Percentiles rank a stretch among this genome's conserved stretches.
These are phyloP conservation scores for Cercopithecus mona DNA, from an alignment of 2,113 vertebrate genomes.

Conservation along the genomic window DNA sequence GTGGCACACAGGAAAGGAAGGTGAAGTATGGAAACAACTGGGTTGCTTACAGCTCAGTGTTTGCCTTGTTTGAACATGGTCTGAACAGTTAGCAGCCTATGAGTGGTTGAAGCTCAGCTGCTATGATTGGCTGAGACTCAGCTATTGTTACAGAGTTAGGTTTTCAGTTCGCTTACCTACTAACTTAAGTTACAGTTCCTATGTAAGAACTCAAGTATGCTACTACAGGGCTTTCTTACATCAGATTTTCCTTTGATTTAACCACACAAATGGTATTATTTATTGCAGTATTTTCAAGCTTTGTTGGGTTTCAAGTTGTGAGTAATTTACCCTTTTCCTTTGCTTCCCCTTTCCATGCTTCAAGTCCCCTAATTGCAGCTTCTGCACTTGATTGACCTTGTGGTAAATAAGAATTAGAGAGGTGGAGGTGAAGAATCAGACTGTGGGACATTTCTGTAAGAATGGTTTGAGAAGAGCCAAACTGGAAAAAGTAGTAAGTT, in stretches of 20 bases:
- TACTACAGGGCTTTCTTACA: neutral
- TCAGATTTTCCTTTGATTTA: neutral
- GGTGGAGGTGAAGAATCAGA: neutral
- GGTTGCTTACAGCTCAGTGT: neutral
- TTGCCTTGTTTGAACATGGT: neutral
- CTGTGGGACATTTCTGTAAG: neutral
- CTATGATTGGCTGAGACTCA: neutral
- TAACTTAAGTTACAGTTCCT: neutral
- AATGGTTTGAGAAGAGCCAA: neutral
- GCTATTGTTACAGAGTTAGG: neutral
- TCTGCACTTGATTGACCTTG: neutral
- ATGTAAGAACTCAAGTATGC: neutral
- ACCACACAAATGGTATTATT: neutral
- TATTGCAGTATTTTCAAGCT: neutral
- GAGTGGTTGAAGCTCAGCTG: neutral
- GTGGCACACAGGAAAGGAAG: neutral
- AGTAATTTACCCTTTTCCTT: neutral
- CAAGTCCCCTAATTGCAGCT: neutral
- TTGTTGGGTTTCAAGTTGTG: neutral
- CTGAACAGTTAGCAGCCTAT: neutral
- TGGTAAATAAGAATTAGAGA: neutral
- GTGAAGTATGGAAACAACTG: neutral
- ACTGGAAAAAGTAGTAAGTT: neutral
- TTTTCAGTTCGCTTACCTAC: neutral
- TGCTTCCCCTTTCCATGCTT: neutral